Evolutionary conservation across 2,113 vertebrate genomes (phyloP), one percentile per base, ranked within the genome.

Genomic region (Callospermophilus lateralis): DNA sequence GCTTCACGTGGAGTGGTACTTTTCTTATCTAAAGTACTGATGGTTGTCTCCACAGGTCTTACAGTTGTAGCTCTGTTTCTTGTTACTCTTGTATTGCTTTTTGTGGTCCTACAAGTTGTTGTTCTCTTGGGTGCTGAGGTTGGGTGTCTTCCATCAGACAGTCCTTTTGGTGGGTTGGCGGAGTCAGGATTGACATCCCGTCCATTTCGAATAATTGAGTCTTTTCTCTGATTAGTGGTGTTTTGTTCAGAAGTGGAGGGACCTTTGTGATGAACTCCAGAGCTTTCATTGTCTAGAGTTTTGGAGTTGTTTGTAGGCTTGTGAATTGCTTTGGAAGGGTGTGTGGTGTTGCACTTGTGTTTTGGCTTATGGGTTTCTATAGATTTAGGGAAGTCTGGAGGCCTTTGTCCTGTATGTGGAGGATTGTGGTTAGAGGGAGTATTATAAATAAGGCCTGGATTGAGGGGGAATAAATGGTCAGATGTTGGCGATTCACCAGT

Each of bases 1-100:
- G 45, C 61, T 17, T 80, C 70, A 1, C 26, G n/a, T 68, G 87
- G 85, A 20, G 45, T 22, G 4, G 22, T 37, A 3, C 13, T 63
- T 79, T 45, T n/a, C 28, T 22, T 61, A 10, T 37, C 4, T 65
- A 11, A 45, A 42, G 8, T 45, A 39, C 3, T 24, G 48, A 4
- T 6, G 20, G 2, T 81, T 1, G n/a, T 78, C 17, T 17, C 32
- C 5, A 2, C 30, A 20, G 51, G 1, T 19, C 13, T 76, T 6
- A 0, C 0, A 13, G 0, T 79, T 51, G 32, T 37, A 26, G 10
- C 1, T 17, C 77, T 1, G 15, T 16, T 72, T 48, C 15, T 37
- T 16, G 39, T 91, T 42, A 0, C 17, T 19, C 4, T 89, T 37
- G 19, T 2, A 45, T 11, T 86, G 1, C 5, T 39, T 58, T 1